A percentile compares a stretch with the other conserved stretches of the same genome.
Evolutionary conservation across 1,140 invertebrate genomes (phyloP).

Genomic region (Cydia fagiglandana): DNA sequence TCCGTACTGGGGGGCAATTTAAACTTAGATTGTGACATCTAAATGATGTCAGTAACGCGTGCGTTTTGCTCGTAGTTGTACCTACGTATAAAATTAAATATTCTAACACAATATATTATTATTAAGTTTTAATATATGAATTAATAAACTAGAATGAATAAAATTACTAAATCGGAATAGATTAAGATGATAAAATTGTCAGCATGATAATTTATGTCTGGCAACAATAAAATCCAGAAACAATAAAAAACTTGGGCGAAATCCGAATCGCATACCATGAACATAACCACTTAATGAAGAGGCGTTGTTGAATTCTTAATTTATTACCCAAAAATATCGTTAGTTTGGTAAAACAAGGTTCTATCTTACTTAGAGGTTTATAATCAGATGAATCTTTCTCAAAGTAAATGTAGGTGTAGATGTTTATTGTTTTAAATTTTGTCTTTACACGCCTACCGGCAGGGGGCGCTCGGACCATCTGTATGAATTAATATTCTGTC

Average conservation of each 20-base stretch:
- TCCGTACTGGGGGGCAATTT: too few relatives aligned
- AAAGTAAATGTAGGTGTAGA: constrained; percentile 37
- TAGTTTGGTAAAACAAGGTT: not conserved
- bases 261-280: constrained; percentile 35
- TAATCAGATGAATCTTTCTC: not conserved
- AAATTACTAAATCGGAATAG: too few relatives aligned
- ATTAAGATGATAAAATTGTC: not conserved
- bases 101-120: too few relatives aligned
- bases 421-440: constrained; percentile 58
- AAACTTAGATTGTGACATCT: too few relatives aligned
- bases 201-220: not conserved
- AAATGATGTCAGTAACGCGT: too few relatives aligned
- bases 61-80: too few relatives aligned
- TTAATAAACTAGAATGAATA: too few relatives aligned
- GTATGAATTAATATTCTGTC: constrained; percentile 69
- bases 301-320: constrained; percentile 52
- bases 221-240: not conserved
- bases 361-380: not conserved
- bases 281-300: constrained; percentile 55
- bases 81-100: too few relatives aligned
- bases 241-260: constrained; percentile 22
- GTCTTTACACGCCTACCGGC: constrained; percentile 52
- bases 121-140: too few relatives aligned
- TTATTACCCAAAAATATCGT: constrained; percentile 49
- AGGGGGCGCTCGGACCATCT: constrained; percentile 48